Evolutionary conservation across 2,797 vertebrate genomes (phyloP).

Genomic region (Peromyscus aztecus): DNA sequence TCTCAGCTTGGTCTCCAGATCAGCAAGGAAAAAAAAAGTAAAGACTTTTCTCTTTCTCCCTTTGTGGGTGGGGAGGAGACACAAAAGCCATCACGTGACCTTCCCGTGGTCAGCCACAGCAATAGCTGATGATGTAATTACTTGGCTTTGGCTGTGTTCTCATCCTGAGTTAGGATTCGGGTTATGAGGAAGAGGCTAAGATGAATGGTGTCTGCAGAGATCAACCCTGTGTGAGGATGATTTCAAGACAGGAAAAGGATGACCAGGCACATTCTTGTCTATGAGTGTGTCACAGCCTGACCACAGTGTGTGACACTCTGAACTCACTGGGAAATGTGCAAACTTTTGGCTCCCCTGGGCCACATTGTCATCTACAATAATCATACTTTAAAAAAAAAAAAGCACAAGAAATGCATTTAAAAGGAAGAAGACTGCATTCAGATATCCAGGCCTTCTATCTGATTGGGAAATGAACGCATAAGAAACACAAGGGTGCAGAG

Average conservation of each 20-base stretch:
- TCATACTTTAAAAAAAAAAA: not conserved
- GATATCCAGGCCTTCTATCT: not conserved
- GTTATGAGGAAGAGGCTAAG: not conserved
- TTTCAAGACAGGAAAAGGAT: accelerated
- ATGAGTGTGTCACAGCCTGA: not conserved
- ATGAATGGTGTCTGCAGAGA: not conserved
- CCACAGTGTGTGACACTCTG: not conserved
- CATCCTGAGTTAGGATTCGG: not conserved
- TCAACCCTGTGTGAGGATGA: accelerated
- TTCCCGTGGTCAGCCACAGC: not conserved
- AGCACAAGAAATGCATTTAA: not conserved
- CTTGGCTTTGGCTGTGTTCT: accelerated
- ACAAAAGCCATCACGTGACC: too few relatives aligned
- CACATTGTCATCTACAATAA: not conserved
- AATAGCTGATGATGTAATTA: not conserved
- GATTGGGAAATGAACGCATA: not conserved
- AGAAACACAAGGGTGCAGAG: not conserved
- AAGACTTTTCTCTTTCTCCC: not conserved
- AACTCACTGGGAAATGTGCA: not conserved
- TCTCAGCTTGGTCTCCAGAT: not conserved
- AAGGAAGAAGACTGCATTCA: not conserved
- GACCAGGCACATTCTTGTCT: too few relatives aligned
- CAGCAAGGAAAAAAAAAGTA: not conserved
- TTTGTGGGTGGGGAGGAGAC: not conserved
- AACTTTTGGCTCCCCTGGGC: not conserved